Evolutionary conservation across 2,888 invertebrate genomes (phyloP), one percentile per base, ranked within the genome.

Genomic region (Melieria crassipennis): DNA sequence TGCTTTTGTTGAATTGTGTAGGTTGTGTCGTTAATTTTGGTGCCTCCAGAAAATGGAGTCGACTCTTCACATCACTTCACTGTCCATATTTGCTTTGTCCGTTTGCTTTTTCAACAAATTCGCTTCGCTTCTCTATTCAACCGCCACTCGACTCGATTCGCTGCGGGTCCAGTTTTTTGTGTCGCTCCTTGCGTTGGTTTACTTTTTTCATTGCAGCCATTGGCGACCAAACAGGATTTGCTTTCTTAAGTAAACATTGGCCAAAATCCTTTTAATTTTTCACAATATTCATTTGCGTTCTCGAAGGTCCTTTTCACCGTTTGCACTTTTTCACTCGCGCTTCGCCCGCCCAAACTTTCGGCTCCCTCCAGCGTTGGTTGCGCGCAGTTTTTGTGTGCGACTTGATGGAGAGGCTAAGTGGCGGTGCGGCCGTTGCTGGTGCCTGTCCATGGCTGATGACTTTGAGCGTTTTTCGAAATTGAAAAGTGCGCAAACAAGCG

Each of bases 211-310:
- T 52, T 60, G 52, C 61, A 67, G 61, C 60, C 67, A 67, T 67
- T 67, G 67, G 60, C 67, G 52, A 30, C 30, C 30, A 30, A 30
- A 30, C 30, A 30, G 30, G 30, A 30, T 58, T 42, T 43, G 16
- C 7, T 13, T 58, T 42, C 16, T 61, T 67, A 61, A 67, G 52
- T 67, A 67, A 67, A 67, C 67, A 67, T 67, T 67, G 67, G 60
- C 67, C 52, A 55, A 69, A 69, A 69, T 69, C 69, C 69, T 69
- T 69, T 69, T 69, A 69, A 63, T 69, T 63, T 61, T 50, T 63
- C n/a, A 46, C 69, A 56, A 45, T n/a, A 63, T 63, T 56, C 61
- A 63, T 69, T 56, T 62, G 10, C 30, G 56, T 62, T 30, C 30
- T 16, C 43, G n/a, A 50, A 11, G 52, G 10, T 50, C 52, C 52